These are phyloP conservation scores for Lanius collurio DNA, from an alignment of 2,113 vertebrate genomes.

Conservation along the genomic window DNA sequence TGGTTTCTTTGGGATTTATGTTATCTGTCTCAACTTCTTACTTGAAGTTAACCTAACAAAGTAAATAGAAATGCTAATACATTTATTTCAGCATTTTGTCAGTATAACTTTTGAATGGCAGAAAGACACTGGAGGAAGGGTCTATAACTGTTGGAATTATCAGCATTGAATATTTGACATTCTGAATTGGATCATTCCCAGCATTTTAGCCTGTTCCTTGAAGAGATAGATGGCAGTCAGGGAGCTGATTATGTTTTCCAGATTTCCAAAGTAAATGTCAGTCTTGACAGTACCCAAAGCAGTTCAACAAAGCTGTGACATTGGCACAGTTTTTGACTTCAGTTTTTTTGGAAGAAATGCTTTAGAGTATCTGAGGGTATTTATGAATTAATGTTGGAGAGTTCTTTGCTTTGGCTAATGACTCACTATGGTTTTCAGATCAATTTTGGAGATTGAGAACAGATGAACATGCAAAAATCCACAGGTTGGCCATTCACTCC, in stretches of 20 bases:
- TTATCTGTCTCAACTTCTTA: not conserved
- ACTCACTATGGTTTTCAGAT: not conserved
- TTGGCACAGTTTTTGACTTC: not conserved
- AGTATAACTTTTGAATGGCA: not conserved
- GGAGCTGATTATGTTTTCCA: not conserved
- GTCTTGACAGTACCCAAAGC: not conserved
- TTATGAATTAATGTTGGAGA: not conserved
- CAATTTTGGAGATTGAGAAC: not conserved
- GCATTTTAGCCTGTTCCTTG: not conserved
- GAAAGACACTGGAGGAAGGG: not conserved
- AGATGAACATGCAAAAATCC: not conserved
- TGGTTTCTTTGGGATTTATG: not conserved
- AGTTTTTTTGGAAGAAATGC: not conserved
- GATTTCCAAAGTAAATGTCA: not conserved
- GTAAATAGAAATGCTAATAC: not conserved
- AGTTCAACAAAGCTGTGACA: not conserved
- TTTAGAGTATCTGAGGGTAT: not conserved
- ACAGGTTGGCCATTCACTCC: not conserved
- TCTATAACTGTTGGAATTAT: not conserved
- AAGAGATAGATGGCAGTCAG: not conserved
- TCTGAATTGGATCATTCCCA: not conserved
- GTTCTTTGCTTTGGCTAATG: not conserved
- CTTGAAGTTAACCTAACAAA: not conserved
- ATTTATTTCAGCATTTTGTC: slow-evolving; percentile 5
- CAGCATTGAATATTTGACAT: not conserved